Base-by-base conservation (phyloP, 2,888 invertebrate genomes). In the Belgica antarctica region DNA sequence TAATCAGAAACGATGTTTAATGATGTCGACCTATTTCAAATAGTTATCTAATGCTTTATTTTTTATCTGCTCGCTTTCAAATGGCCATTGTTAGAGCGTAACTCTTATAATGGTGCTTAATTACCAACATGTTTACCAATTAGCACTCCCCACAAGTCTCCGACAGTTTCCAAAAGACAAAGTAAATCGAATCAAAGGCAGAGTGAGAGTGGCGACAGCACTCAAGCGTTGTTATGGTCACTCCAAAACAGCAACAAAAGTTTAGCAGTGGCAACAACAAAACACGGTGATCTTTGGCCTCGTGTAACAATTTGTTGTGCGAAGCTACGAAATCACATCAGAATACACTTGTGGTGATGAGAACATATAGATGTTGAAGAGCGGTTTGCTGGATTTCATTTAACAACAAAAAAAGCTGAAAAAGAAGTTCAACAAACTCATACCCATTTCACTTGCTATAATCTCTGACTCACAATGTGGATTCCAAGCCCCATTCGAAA, bases 41-140 rank as follows among this genome's bases (percentile, higher is more conserved):
- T 31, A 8, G 12, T 8, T 31, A 8, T 31, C 34, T 31, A 31
- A 12, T 12, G 5, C 34, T 5, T 8, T 31, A 46, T 46, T 46
- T 3, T 46, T 12, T 46, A 12, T 46, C 46, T 4, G 52, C 22
- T 52, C 22, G 15, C 15, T 12, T 46, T 46, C 46, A 2, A 7
- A 17, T 4, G 19, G 15, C 2, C 17, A 52, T 46, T 52, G 52
- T 22, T 52, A 17, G 12, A 4, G 7, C 46, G 4, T 46, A 46
- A 46, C 25, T 41, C 24, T 24, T 7, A n/a, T n/a, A n/a, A n/a
- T n/a, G n/a, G n/a, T 15, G 27, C 22, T 46, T 47, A 66, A 66
- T 66, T 66, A 66, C 65, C 47, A 17, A n/a, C 27, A 66, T 66
- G 65, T 66, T 66, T 66, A 47, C 47, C 36, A 66, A 66, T 66